Evolutionary conservation across 2,797 vertebrate species (phyloP).

Genomic region (Sardinella longiceps): DNA sequence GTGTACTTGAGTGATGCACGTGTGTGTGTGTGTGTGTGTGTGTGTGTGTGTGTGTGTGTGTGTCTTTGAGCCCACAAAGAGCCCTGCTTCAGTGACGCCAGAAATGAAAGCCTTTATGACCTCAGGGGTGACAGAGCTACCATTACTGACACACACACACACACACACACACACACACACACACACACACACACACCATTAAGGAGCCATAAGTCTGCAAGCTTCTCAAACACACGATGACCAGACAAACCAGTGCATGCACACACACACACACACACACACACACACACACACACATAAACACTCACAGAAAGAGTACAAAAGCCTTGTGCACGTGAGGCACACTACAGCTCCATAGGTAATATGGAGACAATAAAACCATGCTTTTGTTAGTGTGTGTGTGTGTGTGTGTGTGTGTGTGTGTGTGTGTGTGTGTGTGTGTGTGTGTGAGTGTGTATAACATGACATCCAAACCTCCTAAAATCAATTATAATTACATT

Average conservation of each 20-base stretch:
- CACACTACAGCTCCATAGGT: neutral
- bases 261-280: neutral
- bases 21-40: neutral
- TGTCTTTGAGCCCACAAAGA: constrained; percentile 27
- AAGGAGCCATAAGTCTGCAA: neutral
- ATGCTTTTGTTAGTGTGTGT: too few relatives aligned
- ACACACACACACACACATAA: neutral
- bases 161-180: neutral
- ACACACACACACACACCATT: constrained; percentile 4
- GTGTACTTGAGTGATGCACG: too few relatives aligned
- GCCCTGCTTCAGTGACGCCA: constrained; percentile 29
- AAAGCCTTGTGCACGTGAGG: neutral
- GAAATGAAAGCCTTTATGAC: constrained; percentile 40
- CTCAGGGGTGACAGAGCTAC: constrained; percentile 28
- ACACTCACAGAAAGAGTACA: neutral
- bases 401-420: too few relatives aligned
- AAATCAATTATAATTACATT: neutral
- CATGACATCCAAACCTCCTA: neutral
- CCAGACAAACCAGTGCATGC: neutral
- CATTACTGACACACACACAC: constrained; percentile 38
- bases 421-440: too few relatives aligned
- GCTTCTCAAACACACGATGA: constrained; percentile 5
- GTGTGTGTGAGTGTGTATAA: neutral
- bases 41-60: neutral
- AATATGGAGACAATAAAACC: neutral